These are phyloP conservation scores for Nephila pilipes DNA, from an alignment of 1,140 invertebrate genomes.

Conservation along the genomic window DNA sequence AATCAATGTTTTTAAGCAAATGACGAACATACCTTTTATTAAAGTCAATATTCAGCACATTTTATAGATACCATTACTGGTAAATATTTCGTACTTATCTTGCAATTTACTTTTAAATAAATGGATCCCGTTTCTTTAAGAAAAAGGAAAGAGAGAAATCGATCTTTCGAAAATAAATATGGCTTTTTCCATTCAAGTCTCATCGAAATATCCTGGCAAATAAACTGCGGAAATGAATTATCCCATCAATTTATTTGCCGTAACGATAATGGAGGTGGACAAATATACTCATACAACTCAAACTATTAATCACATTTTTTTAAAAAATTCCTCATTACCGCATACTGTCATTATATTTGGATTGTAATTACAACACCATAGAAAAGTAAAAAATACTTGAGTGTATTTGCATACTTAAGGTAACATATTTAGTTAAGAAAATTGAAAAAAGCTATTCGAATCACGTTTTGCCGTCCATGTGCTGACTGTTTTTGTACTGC, in stretches of 20 bases:
- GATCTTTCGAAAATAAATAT: too few relatives aligned
- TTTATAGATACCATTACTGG: too few relatives aligned
- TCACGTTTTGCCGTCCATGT: slow-evolving; percentile 47
- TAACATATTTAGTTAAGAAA: slow-evolving; percentile 15
- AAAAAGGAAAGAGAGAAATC: too few relatives aligned
- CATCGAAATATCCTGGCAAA: neutral
- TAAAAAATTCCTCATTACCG: neutral
- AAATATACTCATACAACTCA: neutral
- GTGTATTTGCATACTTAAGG: neutral
- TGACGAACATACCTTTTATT: too few relatives aligned
- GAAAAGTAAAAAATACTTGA: neutral
- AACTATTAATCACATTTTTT: slow-evolving; percentile 12
- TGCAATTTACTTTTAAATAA: too few relatives aligned
- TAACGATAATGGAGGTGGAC: neutral
- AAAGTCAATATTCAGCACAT: too few relatives aligned
- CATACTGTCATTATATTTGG: neutral
- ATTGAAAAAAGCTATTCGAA: neutral
- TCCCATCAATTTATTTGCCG: neutral
- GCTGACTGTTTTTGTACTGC: slow-evolving; percentile 36
- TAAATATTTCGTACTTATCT: too few relatives aligned
- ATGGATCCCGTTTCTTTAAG: too few relatives aligned
- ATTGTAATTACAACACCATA: neutral
- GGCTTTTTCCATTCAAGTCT: neutral
- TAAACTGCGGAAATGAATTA: neutral
- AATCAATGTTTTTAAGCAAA: too few relatives aligned